phyloP scores from a whole-genome alignment of 2,113 vertebrate genomes.

The Scomber japonicus region DNA sequence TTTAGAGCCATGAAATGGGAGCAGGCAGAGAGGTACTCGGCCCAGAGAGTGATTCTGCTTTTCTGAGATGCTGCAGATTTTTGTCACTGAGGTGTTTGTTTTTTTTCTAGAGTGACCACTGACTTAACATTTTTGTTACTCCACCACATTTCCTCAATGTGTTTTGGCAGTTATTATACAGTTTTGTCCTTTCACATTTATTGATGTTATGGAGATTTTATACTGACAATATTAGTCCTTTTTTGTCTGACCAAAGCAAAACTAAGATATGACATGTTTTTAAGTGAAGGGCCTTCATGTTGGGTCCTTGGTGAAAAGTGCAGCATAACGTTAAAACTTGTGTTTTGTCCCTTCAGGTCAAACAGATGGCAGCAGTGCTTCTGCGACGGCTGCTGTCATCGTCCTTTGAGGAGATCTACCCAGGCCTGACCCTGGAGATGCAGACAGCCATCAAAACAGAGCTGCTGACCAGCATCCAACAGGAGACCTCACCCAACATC shows the following conservation, averaged over 20 bases:
- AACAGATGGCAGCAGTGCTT: slow-evolving; percentile 97
- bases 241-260: too few relatives aligned
- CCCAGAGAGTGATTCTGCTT: slow-evolving; percentile 47
- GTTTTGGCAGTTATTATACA: too few relatives aligned
- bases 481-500: slow-evolving; percentile 91
- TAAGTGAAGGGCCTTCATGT: too few relatives aligned
- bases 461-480: slow-evolving; percentile 92
- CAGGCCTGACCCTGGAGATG: slow-evolving; percentile 90
- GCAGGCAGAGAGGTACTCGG: slow-evolving; percentile 45
- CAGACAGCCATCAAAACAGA: slow-evolving; percentile 94
- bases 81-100: not conserved
- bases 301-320: not conserved
- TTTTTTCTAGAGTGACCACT: not conserved
- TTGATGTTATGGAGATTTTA: too few relatives aligned
- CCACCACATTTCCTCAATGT: too few relatives aligned
- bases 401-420: slow-evolving; percentile 97
- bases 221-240: too few relatives aligned
- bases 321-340: not conserved
- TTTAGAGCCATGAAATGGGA: slow-evolving; percentile 78
- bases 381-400: slow-evolving; percentile 95
- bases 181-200: too few relatives aligned
- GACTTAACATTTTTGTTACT: too few relatives aligned
- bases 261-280: too few relatives aligned
- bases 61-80: slow-evolving; percentile 43
- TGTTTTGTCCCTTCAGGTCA: slow-evolving; percentile 83